Evolutionary conservation across 2,113 vertebrate species (phyloP).

Genomic region (Mugil cephalus): DNA sequence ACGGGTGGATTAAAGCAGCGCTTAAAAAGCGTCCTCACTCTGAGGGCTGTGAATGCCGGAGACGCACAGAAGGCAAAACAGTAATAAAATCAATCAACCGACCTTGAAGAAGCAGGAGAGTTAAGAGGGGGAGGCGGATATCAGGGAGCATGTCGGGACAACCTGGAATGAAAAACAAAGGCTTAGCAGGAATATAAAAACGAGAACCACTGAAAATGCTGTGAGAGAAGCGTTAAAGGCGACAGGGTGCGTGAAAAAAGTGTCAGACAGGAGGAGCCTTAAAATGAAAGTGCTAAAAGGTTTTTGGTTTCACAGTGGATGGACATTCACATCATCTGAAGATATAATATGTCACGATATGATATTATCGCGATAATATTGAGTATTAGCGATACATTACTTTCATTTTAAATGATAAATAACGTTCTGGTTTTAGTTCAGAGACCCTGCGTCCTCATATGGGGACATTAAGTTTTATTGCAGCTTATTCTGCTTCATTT

Average conservation of each 20-base stretch:
- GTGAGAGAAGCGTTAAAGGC: background rate
- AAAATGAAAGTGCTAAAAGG: no score
- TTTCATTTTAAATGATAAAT: no score
- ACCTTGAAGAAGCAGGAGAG: slow-evolving; percentile 81
- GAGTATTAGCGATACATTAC: no score
- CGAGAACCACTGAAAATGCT: background rate
- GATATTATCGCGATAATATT: no score
- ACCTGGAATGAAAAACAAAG: slow-evolving; percentile 70
- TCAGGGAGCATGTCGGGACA: slow-evolving; percentile 69
- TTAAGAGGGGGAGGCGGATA: slow-evolving; percentile 40
- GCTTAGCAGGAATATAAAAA: slow-evolving; percentile 14
- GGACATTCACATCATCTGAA: no score
- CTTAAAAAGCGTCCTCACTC: background rate
- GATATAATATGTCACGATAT: no score
- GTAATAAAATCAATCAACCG: slow-evolving; percentile 41
- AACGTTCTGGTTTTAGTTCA: no score
- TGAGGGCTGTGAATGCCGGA: slow-evolving; percentile 2
- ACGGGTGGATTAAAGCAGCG: background rate
- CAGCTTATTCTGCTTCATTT: no score
- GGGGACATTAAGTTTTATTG: no score
- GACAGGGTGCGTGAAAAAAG: background rate
- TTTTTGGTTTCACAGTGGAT: no score
- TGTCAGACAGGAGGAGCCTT: background rate
- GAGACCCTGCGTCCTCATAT: no score
- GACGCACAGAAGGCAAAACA: slow-evolving; percentile 23